Conservation (phyloP, 2,888 invertebrate species). For the Eugnorisma glareosa region DNA sequence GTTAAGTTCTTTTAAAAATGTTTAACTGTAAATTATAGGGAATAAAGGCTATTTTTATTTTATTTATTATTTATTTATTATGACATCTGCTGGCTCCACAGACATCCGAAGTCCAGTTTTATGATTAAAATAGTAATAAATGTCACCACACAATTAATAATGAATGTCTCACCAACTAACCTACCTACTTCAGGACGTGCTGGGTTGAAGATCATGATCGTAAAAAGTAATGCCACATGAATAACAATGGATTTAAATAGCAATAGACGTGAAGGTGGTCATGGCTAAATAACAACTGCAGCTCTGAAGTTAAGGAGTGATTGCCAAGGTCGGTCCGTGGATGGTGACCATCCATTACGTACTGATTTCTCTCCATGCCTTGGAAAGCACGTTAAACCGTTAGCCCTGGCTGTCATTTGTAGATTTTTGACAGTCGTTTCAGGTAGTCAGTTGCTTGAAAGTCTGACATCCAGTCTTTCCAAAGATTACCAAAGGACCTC, state of each 20-base stretch:
- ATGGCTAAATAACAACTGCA: not conserved
- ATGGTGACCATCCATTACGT: not conserved
- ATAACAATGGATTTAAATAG: not conserved
- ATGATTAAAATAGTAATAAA: not conserved
- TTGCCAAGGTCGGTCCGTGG: not conserved
- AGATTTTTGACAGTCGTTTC: not conserved
- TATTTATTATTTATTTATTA: too few species aligned
- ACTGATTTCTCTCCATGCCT: not conserved
- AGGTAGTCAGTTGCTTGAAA: too few species aligned
- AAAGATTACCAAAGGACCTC: too few species aligned
- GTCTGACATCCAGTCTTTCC: too few species aligned
- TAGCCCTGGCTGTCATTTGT: not conserved
- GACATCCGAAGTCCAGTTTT: not conserved
- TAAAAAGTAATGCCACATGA: not conserved
- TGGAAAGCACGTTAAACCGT: not conserved
- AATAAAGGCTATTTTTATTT: too few species aligned
- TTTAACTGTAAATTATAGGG: too few species aligned
- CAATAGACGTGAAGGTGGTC: not conserved
- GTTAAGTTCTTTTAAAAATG: too few species aligned
- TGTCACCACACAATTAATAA: not conserved
- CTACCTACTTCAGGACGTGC: slow-evolving; percentile 8
- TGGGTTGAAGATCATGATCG: slow-evolving; percentile 13
- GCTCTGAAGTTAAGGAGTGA: not conserved
- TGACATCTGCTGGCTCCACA: not conserved
- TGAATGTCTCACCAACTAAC: not conserved